Evolutionary conservation across 2,888 invertebrate species (phyloP), one percentile per base, ranked within the genome.

Genomic region (Glaucopsyche alexis): DNA sequence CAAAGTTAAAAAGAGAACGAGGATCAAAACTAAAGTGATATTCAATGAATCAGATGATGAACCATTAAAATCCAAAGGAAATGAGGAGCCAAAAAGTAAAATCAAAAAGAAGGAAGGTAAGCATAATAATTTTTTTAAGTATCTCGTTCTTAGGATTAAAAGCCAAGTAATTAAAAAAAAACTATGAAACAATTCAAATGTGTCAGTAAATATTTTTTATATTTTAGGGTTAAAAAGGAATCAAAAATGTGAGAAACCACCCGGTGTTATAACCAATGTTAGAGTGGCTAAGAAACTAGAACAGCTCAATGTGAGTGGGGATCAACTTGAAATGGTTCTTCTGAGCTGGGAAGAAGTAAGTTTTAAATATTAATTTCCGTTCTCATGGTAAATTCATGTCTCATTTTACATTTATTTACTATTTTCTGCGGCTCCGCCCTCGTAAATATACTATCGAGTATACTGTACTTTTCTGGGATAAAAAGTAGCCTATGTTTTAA

Each of bases 1-100:
- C 75, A 8, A 77, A 79, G 65, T 49, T 72, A 74, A 72, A 71
- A 71, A 71, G 8, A 74, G 71, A 16, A 47, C 67, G 73, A 77
- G 73, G 72, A 81, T 70, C 19, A 78, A 66, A 70, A 79, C 74
- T 19, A 81, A 76, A 40, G 78, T 80, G 1, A 80, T 81, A 0
- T 89, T 86, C 49, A 78, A 84, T 40, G 88, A 87, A 0, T 91
- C 91, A 0, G 91, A 90, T 8, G 89, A 91, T 16, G 90, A 90
- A 64, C 91, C 91, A 0, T 79, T 90, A 0, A 80, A 80, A n/a
- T 42, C 69, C 69, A 52, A 75, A 49, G 76, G 75, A 13, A 71
- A 42, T n/a, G 71, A 67, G 11, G 50, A 70, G 29, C 38, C 47
- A 49, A 40, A 38, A 29, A 67, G 47, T 14, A 74, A 70, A 69